Evolutionary conservation across 1,140 invertebrate genomes (phyloP), one percentile per base, ranked within the genome.

Genomic region (Anastrepha ludens): DNA sequence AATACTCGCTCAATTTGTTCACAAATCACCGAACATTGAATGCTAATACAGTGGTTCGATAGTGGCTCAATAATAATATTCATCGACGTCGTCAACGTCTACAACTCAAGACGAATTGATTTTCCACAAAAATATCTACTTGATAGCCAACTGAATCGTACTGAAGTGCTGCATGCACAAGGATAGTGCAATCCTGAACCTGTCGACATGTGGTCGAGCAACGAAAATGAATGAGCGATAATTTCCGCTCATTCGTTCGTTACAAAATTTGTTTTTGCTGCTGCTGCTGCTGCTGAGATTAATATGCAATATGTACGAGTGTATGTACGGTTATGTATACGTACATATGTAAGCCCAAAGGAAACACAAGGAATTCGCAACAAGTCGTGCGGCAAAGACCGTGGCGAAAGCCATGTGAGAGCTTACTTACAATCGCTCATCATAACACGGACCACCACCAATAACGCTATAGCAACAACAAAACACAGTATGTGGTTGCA

Each of bases 61-160:
- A 11, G 17, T 11, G 20, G 44, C 47, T 58, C 47, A 41, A 55
- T 8, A 55, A 55, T 50, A 11, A 6, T 67, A 67, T 55, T 58
- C 50, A 17, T 55, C 74, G n/a, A 8, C 47, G 17, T 2, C n/a
- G 44, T 47, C 41, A 9, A 55, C n/a, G 60, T 20, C 6, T 47
- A 81, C 8, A 81, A 20, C 74, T 55, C 13, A 29, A 29, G 47
- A 41, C 44, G 74, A 81, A 81, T 81, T 81, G 74, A 81, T 81
- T 81, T 81, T 81, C 74, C 74, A 81, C 74, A 55, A 55, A 81
- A 81, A 81, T 55, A 47, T 81, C 44, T 55, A 81, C 74, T 81
- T 55, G 74, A 58, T 29, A 81, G 8, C 44, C 44, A 81, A 81
- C 74, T 55, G n/a, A 58, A 81, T 55, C 44, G 41, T 74, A 47